Percentiles rank a stretch among this genome's conserved stretches.
Conservation (phyloP, 1,140 invertebrate genomes). For the Cecropterus lyciades region DNA sequence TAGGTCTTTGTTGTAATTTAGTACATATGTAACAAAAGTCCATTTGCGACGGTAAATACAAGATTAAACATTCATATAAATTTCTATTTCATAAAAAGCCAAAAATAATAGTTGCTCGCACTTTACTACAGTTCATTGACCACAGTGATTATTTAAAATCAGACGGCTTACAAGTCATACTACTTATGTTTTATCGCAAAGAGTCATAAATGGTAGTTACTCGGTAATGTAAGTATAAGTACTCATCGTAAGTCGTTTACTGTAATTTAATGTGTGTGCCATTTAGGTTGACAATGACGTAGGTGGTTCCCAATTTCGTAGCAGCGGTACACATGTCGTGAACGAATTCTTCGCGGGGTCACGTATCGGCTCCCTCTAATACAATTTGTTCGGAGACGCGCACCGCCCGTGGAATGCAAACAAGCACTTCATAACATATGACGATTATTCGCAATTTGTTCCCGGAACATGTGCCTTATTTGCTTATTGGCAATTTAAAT, state of each 20-base stretch:
- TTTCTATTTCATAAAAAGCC: no score
- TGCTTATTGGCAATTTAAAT: slow-evolving; percentile 30
- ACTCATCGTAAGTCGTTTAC: slow-evolving; percentile 8
- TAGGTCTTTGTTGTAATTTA: no score
- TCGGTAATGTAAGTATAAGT: neutral
- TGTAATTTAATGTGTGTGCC: slow-evolving; percentile 40
- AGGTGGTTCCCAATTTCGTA: slow-evolving; percentile 56
- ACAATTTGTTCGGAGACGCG: slow-evolving; percentile 76
- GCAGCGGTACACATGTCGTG: slow-evolving; percentile 63
- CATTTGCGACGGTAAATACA: no score
- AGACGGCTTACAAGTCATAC: no score
- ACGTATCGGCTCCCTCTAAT: slow-evolving; percentile 75
- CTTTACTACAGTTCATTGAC: no score
- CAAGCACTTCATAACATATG: slow-evolving; percentile 68
- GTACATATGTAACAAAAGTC: no score
- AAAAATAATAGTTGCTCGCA: no score
- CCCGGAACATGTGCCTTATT: slow-evolving; percentile 37
- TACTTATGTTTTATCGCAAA: no score
- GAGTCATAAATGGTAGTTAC: neutral
- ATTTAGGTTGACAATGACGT: slow-evolving; percentile 47
- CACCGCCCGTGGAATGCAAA: slow-evolving; percentile 71
- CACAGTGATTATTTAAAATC: no score
- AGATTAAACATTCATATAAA: no score
- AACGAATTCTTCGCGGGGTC: slow-evolving; percentile 64
- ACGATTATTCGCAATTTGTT: slow-evolving; percentile 68